A percentile compares a stretch with the other conserved stretches of the same genome.
These are phyloP conservation scores for Phylloscopus whistleri DNA, from an alignment of 2,113 vertebrate species.

Conservation along the genomic window DNA sequence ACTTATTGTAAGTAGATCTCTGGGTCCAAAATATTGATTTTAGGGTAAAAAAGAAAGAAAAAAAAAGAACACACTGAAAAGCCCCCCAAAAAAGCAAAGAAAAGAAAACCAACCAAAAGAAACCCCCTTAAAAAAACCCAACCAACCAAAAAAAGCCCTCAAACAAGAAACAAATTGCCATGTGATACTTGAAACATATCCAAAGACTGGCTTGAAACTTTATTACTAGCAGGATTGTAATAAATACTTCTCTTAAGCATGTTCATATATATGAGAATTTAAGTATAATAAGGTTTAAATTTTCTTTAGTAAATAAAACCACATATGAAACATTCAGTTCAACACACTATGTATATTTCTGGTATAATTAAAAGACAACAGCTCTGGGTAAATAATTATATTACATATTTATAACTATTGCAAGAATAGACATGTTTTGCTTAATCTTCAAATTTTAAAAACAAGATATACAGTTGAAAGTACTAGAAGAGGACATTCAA, in stretches of 20 bases:
- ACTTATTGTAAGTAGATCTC: neutral
- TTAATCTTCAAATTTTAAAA: slow-evolving; percentile 55
- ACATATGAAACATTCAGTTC: slow-evolving; percentile 52
- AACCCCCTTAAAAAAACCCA: neutral
- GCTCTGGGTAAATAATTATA: slow-evolving; percentile 67
- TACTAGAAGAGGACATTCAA: slow-evolving; percentile 64
- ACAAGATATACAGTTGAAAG: slow-evolving; percentile 65
- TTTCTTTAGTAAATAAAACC: slow-evolving; percentile 60
- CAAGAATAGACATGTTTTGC: slow-evolving; percentile 56
- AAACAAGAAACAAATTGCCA: neutral
- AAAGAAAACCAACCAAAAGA: neutral
- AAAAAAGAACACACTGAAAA: neutral
- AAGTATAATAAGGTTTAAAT: slow-evolving; percentile 19
- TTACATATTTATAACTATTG: slow-evolving; percentile 70
- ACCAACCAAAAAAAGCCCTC: too few species aligned
- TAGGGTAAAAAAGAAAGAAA: neutral
- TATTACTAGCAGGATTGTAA: slow-evolving; percentile 45
- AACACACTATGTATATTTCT: slow-evolving; percentile 60
- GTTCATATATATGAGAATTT: neutral
- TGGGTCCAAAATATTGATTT: neutral
- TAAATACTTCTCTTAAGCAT: slow-evolving; percentile 45
- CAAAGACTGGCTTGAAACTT: slow-evolving; percentile 12
- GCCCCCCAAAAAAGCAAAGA: neutral
- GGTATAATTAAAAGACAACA: slow-evolving; percentile 67
- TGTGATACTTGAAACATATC: neutral